Base-by-base conservation (phyloP, 2,888 invertebrate genomes). In the Formica aserva region DNA sequence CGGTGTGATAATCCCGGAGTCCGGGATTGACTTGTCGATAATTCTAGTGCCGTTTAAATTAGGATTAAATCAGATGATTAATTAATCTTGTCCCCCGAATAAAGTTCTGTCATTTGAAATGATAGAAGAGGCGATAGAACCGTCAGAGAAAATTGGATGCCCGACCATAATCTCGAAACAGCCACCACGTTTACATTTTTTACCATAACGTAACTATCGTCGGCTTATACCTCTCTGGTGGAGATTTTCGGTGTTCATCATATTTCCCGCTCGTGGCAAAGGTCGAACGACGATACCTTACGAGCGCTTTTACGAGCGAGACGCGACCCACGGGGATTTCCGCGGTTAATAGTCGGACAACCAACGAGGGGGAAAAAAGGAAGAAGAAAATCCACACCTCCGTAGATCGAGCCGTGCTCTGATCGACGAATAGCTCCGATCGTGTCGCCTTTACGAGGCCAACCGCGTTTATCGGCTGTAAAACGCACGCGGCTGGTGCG, bases 221-320 rank as follows among this genome's bases (percentile, higher is more conserved):
- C 38, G 18, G 11, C 15, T 11, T 32, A 26, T 22, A 5, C 2
- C 9, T 60, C 32, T 66, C 29, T 3, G 35, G 55, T 32, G 32
- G 22, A 22, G 15, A 8, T 41, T 41, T 18, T 8, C 18, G 22
- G 18, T 18, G 29, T 15, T 41, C 69, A 1, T 78, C 41, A 18
- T 71, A 60, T 45, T 45, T 71, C 15, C 26, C 52, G 18, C n/a
- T n/a, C 69, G 29, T 0, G 22, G 13, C 9, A 13, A n/a, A 38
- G 22, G 5, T 13, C 15, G 41, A 29, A 52, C 29, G 57, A 45
- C 69, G 57, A 32, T 57, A 35, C 45, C 18, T 41, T n/a, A 26
- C 66, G 26, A 29, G n/a, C 15, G 57, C 32, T 71, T 78, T 78
- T 60, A 80, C 72, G 72, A 72, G 69, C 67, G 66, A n/a, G 15